These are phyloP conservation scores for Porites cylindrica DNA, from an alignment of 92 coral and sea anemone genomes.

Conservation along the genomic window DNA sequence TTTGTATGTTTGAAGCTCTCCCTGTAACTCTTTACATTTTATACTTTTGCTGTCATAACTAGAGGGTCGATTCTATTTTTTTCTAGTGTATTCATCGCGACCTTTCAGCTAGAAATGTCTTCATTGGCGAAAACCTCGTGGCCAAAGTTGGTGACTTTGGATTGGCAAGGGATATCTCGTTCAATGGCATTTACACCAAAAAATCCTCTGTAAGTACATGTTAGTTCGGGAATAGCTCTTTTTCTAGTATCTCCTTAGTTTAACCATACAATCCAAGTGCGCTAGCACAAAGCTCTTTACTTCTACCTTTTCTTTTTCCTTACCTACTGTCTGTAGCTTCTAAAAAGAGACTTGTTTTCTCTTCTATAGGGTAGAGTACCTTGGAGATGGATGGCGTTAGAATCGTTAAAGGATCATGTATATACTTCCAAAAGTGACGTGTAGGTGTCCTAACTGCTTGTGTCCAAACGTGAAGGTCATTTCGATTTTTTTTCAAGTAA, in stretches of 20 bases:
- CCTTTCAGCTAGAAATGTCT: constrained; percentile 51
- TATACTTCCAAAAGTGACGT: constrained; percentile 29
- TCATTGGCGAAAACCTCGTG: constrained; percentile 24
- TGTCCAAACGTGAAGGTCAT: too few species aligned
- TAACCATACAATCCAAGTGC: too few species aligned
- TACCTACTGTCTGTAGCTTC: too few species aligned
- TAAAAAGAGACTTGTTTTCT: neutral
- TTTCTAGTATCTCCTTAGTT: too few species aligned
- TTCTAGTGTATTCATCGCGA: constrained; percentile 44
- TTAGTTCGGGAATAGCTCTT: neutral
- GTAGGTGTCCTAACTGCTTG: constrained; percentile 17
- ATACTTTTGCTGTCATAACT: neutral
- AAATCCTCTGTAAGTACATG: constrained; percentile 26
- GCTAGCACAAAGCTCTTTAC: too few species aligned
- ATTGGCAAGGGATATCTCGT: constrained; percentile 34
- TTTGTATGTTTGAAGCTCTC: neutral
- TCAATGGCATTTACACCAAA: constrained; percentile 19
- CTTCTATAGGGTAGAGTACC: constrained; percentile 28
- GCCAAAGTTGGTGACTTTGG: constrained; percentile 50
- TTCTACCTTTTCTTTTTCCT: too few species aligned
- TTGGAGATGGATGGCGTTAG: constrained; percentile 38
- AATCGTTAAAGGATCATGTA: constrained; percentile 1
- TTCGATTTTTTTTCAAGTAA: neutral
- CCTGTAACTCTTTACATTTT: neutral
- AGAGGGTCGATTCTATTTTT: neutral